Conservation (phyloP, 2,797 vertebrate genomes). For the Sebastiscus tertius region DNA sequence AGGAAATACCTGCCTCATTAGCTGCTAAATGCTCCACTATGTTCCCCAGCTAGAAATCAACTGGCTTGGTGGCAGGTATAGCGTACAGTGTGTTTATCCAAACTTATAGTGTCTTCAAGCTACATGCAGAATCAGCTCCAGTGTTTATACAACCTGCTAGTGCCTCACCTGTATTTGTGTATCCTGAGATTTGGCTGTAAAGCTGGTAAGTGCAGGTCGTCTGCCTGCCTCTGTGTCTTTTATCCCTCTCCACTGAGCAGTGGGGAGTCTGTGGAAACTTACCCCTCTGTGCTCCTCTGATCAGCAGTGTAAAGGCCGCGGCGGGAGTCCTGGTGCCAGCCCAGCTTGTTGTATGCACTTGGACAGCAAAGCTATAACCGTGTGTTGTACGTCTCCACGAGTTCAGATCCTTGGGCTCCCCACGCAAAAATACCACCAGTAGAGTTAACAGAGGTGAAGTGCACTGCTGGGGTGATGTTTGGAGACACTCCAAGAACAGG, state of each 20-base stretch:
- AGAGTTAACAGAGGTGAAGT: conserved; percentile 5
- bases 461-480: neutral
- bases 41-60: neutral
- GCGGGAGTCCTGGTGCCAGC: neutral
- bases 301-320: conserved; percentile 29
- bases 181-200: neutral
- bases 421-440: neutral
- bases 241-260: conserved; percentile 21
- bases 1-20: neutral
- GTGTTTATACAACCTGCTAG: neutral
- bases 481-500: conserved; percentile 10
- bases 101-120: neutral
- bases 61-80: neutral
- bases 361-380: conserved; percentile 15
- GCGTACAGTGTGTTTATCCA: neutral
- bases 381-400: neutral
- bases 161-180: neutral
- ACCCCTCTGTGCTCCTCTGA: conserved; percentile 25
- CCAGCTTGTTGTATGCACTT: conserved; percentile 20
- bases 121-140: neutral
- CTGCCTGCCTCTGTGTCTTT: conserved; percentile 3
- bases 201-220: conserved; percentile 6
- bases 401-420: conserved; percentile 8
- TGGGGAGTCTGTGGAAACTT: conserved; percentile 20
- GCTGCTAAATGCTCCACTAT: neutral